Evolutionary conservation across 1,140 invertebrate genomes (phyloP), one percentile per base, ranked within the genome.

Genomic region (Cotesia chilonis): DNA sequence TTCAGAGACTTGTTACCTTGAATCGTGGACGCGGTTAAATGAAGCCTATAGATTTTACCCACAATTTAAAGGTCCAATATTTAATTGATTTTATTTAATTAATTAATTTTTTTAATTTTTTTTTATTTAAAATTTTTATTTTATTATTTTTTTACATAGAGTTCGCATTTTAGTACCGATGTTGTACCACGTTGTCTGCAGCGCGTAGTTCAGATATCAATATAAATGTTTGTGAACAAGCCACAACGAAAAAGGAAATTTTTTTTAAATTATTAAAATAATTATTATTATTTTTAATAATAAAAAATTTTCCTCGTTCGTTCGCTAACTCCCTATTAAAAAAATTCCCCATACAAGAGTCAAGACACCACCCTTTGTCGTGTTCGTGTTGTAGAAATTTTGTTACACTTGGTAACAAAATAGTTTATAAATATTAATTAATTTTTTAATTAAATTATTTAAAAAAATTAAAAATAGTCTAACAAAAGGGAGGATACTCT

Each of bases 1-100:
- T 80, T 82, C 84, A 86, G 84, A 85, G 85, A 85, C 83, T 81
- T 82, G 85, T 85, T 85, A 82, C 83, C 85, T 86, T 86, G 85
- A 85, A 84, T 82, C 68, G 76, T 77, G 52, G 5, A 36, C 9
- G 77, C 64, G 72, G 55, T 20, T 59, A 69, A 57, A 35, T 61
- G 65, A 14, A 14, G 68, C 51, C 54, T 65, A n/a, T 66, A 71
- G 52, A 60, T 71, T 68, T 9, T 47, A 10, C 41, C 10, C 10
- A 47, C 4, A 47, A 12, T 61, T 63, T 66, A 41, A 17, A 66
- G 51, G 38, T 70, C 28, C 47, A 20, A 20, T 65, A 28, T 67
- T 28, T 10, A 61, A 70, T 55, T 17, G 9, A 68, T 67, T 54
- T 37, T n/a, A 41, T 63, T 70, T 73, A 14, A 68, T 63, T 9